Percentiles rank a stretch among this genome's conserved stretches.
phyloP scores from a whole-genome alignment of 2,113 vertebrate genomes.

The Bagarius yarrelli region DNA sequence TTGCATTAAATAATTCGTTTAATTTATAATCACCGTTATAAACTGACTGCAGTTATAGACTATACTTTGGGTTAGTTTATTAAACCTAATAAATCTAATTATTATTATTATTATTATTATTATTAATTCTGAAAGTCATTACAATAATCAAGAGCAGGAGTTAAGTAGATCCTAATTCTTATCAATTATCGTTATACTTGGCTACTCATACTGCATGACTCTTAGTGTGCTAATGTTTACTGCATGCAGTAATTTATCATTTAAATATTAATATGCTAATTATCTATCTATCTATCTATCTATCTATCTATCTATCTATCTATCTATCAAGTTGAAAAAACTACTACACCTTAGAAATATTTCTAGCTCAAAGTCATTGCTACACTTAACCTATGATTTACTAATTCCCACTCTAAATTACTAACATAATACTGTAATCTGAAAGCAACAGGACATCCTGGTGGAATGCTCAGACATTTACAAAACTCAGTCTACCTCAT shows the following conservation, averaged over 20 bases:
- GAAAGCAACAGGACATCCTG: background rate
- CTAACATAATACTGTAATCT: background rate
- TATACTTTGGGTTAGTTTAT: background rate
- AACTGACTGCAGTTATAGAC: background rate
- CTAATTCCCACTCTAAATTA: too few species aligned
- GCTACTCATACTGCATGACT: background rate
- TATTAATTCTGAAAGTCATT: background rate
- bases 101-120: background rate
- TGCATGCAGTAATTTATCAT: background rate
- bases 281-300: background rate
- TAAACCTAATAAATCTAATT: background rate
- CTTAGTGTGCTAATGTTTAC: background rate
- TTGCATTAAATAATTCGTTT: background rate
- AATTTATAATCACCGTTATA: background rate
- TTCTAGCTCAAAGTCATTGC: too few species aligned
- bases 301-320: background rate
- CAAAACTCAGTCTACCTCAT: slow-evolving; percentile 79
- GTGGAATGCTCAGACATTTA: background rate
- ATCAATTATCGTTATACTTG: background rate
- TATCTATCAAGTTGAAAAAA: too few species aligned
- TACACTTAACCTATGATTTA: too few species aligned
- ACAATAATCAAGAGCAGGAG: background rate
- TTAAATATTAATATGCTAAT: background rate
- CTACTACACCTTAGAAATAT: too few species aligned
- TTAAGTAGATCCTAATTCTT: background rate